phyloP scores from a whole-genome alignment of 2,113 vertebrate species.

The Campylomormyrus numenius region DNA sequence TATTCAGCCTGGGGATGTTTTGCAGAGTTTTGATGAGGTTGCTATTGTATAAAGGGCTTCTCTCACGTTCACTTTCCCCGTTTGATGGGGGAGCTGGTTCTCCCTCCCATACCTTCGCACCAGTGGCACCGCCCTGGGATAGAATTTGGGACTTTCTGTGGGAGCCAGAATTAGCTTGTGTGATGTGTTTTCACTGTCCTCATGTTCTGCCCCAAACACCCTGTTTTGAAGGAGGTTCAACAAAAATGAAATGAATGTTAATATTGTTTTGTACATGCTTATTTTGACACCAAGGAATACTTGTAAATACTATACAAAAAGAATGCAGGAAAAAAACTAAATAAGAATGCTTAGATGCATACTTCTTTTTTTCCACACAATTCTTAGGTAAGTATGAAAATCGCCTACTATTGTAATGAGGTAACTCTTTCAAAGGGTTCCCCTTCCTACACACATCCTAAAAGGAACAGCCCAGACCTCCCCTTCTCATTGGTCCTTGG shows the following conservation, averaged over 20 bases:
- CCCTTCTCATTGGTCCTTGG: background rate
- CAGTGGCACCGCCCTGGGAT: background rate
- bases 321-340: background rate
- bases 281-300: background rate
- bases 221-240: background rate
- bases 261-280: background rate
- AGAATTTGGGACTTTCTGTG: background rate
- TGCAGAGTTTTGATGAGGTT: constrained; percentile 28
- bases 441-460: background rate
- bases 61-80: background rate
- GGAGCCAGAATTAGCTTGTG: background rate
- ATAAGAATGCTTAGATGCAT: background rate
- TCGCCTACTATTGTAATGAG: background rate
- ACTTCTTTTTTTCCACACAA: background rate
- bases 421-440: background rate
- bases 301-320: background rate
- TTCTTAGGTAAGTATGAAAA: background rate
- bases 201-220: background rate
- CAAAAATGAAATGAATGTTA: background rate
- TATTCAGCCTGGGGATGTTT: constrained; percentile 31
- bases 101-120: background rate
- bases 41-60: constrained; percentile 29
- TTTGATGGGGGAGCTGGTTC: constrained; percentile 3
- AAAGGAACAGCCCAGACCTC: background rate
- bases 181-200: background rate